A percentile compares a stretch with the other conserved stretches of the same genome.
Evolutionary conservation across 2,113 vertebrate species (phyloP).

Genomic region (Odocoileus virginianus): DNA sequence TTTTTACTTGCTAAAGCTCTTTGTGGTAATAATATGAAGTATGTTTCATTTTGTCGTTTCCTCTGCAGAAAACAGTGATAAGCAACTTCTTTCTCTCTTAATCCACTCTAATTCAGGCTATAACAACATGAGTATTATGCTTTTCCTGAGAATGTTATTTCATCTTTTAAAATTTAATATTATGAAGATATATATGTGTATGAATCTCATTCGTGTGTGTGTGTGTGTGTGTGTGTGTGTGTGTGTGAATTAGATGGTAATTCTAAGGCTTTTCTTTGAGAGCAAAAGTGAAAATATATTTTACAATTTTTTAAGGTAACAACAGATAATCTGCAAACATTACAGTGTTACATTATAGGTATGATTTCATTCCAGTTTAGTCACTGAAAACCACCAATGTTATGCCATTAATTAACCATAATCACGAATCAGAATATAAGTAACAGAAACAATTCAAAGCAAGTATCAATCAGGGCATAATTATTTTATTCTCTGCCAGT

Average conservation of each 20-base stretch:
- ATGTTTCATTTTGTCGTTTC: background rate
- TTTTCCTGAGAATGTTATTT: background rate
- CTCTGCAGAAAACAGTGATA: background rate
- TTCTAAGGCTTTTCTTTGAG: background rate
- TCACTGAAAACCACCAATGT: background rate
- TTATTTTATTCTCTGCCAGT: background rate
- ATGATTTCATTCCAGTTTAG: background rate
- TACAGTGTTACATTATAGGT: background rate
- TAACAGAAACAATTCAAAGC: background rate
- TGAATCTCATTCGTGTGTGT: background rate
- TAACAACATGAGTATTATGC: background rate
- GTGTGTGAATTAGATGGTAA: background rate
- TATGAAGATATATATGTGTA: background rate
- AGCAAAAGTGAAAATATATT: background rate
- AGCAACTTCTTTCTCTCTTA: background rate
- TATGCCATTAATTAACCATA: background rate
- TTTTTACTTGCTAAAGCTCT: background rate
- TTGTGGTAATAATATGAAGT: background rate
- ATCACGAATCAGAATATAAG: background rate
- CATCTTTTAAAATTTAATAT: background rate
- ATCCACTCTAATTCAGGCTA: background rate
- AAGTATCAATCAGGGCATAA: background rate
- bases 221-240: background rate
- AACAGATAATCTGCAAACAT: background rate
- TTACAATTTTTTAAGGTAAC: background rate